Base-by-base conservation (phyloP, 1,140 invertebrate genomes). In the Aphelinus atriplicis region DNA sequence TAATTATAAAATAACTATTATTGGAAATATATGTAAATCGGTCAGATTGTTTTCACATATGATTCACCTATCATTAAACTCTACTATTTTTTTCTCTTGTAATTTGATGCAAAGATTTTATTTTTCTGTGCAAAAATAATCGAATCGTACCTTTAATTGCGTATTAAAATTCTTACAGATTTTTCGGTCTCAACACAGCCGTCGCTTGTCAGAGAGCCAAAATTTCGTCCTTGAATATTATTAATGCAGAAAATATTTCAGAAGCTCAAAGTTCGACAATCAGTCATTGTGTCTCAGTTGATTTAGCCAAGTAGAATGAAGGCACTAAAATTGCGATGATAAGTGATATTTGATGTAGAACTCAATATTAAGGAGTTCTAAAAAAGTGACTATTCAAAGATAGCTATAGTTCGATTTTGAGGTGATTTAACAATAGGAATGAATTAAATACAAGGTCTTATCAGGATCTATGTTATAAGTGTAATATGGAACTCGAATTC, bases 131-230 rank as follows among this genome's bases (percentile, higher is more conserved):
- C 26, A 26, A 26, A 26, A 26, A 26, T 26, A 26, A 26, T 26
- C 26, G 26, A 26, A 26, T 26, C 26, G 26, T 26, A 26, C 26
- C 26, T 26, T 26, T 45, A 57, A 26, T 57, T 56, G 47, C 53
- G 26, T 60, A 50, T 71, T 3, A 66, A 50, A 3, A 60, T 81
- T 80, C 75, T 81, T 84, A 6, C 78, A 93, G 92, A 86, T 95
- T 95, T 84, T 89, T 97, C 57, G 94, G 95, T 66, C 91, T 95
- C 80, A 96, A 95, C 82, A 95, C 95, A 1, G 92, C 95, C 7
- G 92, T 93, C 57, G 95, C 95, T 7, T 96, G 96, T 87, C 94
- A 96, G 80, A 90, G 95, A 51, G 95, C 95, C 71, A 95, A 95
- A 87, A 94, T 96, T 9, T 95, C 94, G 6, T 94, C 94, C 1